phyloP scores from a whole-genome alignment of 2,888 invertebrate genomes.

The Callimorpha dominula region DNA sequence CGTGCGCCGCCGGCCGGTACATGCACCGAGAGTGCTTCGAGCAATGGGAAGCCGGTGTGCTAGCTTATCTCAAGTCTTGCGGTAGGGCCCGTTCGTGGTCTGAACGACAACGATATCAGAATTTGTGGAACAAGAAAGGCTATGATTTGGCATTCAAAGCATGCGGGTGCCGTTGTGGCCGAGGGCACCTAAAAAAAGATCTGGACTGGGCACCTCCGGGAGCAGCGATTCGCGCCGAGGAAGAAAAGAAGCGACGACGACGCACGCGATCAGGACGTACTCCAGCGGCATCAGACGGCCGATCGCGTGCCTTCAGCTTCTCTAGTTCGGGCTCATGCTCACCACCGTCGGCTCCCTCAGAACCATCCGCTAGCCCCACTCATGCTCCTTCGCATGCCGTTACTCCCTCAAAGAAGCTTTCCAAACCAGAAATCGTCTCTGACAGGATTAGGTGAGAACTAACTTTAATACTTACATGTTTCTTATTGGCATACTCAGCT shows the following conservation, averaged over 20 bases:
- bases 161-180: constrained; percentile 97
- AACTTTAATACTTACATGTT: constrained; percentile 24
- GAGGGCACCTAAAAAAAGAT: constrained; percentile 97
- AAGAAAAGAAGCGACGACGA: constrained; percentile 80
- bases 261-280: constrained; percentile 74
- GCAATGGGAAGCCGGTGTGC: constrained; percentile 96
- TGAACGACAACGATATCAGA: constrained; percentile 97
- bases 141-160: constrained; percentile 98
- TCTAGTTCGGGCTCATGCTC: constrained; percentile 94
- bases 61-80: constrained; percentile 95
- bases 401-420: constrained; percentile 89
- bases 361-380: constrained; percentile 91
- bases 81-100: constrained; percentile 98
- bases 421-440: constrained; percentile 92
- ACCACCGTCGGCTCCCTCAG: constrained; percentile 93
- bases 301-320: constrained; percentile 91
- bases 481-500: constrained; percentile 16
- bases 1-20: constrained; percentile 94
- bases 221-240: constrained; percentile 83
- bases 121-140: constrained; percentile 99
- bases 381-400: constrained; percentile 86
- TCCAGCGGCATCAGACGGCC: constrained; percentile 79
- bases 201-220: constrained; percentile 95
- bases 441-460: constrained; percentile 92
- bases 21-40: constrained; percentile 99